phyloP scores from a whole-genome alignment of 2,888 invertebrate genomes.

The Drosophila demipolita region DNA sequence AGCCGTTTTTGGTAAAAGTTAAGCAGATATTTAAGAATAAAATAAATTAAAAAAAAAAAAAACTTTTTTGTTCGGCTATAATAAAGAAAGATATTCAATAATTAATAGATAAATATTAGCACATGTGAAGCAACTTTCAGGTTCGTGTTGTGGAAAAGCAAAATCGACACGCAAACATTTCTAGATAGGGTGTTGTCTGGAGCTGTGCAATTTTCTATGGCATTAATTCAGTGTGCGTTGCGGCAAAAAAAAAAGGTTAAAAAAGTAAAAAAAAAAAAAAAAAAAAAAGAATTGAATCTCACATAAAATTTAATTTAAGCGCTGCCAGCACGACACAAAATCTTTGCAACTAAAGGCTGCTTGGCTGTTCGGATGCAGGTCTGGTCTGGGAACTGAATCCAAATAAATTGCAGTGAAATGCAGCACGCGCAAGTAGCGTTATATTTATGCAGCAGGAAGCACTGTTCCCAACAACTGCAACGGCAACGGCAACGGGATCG shows the following conservation, averaged over 20 bases:
- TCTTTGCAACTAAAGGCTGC: slow-evolving; percentile 38
- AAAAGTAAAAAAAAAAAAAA: neutral
- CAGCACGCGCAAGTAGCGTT: slow-evolving; percentile 74
- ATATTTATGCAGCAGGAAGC: slow-evolving; percentile 79
- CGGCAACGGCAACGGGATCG: slow-evolving; percentile 26
- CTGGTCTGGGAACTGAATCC: slow-evolving; percentile 46
- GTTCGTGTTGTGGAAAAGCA: neutral
- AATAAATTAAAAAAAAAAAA: neutral
- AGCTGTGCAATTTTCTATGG: slow-evolving; percentile 12
- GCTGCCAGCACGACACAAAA: slow-evolving; percentile 47
- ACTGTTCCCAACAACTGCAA: slow-evolving; percentile 23
- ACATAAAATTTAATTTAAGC: slow-evolving; percentile 60
- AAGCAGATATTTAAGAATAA: neutral
- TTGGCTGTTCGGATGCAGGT: slow-evolving; percentile 15
- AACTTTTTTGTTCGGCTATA: neutral
- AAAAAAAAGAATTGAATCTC: slow-evolving; percentile 32
- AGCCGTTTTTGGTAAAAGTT: neutral
- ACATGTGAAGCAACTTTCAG: neutral
- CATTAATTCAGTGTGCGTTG: slow-evolving; percentile 32
- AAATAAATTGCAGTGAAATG: slow-evolving; percentile 79
- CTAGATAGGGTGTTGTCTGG: neutral
- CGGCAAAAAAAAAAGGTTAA: slow-evolving; percentile 2
- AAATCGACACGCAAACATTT: neutral
- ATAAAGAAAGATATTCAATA: neutral
- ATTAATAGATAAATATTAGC: neutral